Percentiles rank a stretch among this genome's conserved stretches.
Conservation (phyloP, 2,113 vertebrate genomes). For the Cyanoliseus patagonus region DNA sequence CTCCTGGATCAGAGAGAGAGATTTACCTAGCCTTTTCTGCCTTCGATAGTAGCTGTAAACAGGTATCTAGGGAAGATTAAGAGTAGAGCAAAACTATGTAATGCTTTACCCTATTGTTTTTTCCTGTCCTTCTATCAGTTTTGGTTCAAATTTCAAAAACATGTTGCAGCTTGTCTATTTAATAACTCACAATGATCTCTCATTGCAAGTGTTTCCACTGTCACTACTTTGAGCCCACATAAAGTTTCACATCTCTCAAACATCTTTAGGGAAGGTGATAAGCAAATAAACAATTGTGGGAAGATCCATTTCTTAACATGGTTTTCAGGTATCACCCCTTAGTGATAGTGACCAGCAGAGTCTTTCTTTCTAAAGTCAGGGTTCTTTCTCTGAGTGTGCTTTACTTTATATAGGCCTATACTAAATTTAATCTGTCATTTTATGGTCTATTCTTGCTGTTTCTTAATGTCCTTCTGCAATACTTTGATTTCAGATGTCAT, state of each 20-base stretch:
- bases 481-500: not conserved
- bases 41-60: not conserved
- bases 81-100: not conserved
- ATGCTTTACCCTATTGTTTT: not conserved
- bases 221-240: fast-evolving
- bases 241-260: not conserved
- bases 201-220: not conserved
- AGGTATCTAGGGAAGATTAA: not conserved
- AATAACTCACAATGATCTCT: not conserved
- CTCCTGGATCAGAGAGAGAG: not conserved
- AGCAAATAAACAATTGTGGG: not conserved
- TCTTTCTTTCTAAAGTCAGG: not conserved
- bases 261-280: not conserved
- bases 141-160: not conserved
- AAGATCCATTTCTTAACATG: not conserved
- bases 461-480: not conserved
- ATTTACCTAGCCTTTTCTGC: not conserved
- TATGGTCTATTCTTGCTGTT: not conserved
- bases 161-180: not conserved
- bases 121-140: not conserved
- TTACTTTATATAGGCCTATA: not conserved
- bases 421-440: not conserved
- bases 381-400: not conserved
- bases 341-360: not conserved
- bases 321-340: not conserved